Conservation (phyloP, 2,113 vertebrate genomes). For the Heptranchias perlo region DNA sequence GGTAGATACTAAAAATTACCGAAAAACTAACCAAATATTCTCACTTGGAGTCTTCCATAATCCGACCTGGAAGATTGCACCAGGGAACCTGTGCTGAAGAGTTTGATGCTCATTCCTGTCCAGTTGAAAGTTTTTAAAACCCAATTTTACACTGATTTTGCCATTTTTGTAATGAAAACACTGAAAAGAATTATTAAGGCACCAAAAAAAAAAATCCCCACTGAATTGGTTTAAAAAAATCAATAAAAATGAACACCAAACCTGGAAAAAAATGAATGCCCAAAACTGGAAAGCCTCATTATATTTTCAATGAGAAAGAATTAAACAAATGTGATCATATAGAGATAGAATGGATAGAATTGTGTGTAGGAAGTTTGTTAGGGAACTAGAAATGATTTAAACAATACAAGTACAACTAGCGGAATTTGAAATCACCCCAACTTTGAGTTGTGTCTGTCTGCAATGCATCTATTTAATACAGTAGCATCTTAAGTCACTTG, state of each 20-base stretch:
- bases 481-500: not conserved
- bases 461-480: not conserved
- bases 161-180: not conserved
- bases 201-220: not conserved
- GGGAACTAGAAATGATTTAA: not conserved
- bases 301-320: not conserved
- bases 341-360: not conserved
- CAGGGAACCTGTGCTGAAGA: not conserved
- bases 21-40: not conserved
- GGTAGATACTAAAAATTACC: not conserved
- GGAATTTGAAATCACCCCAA: conserved; percentile 38
- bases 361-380: not conserved
- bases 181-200: not conserved
- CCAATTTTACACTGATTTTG: not conserved
- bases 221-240: not conserved
- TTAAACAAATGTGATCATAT: not conserved
- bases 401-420: conserved; percentile 54
- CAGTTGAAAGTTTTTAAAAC: not conserved
- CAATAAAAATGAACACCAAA: not conserved
- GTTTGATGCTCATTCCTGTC: not conserved
- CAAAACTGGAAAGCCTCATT: not conserved
- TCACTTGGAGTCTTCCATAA: not conserved
- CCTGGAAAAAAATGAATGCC: not conserved
- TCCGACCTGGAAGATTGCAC: not conserved
- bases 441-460: not conserved